Base-by-base conservation (phyloP, 2,113 vertebrate genomes). In the Ochotona princeps region DNA sequence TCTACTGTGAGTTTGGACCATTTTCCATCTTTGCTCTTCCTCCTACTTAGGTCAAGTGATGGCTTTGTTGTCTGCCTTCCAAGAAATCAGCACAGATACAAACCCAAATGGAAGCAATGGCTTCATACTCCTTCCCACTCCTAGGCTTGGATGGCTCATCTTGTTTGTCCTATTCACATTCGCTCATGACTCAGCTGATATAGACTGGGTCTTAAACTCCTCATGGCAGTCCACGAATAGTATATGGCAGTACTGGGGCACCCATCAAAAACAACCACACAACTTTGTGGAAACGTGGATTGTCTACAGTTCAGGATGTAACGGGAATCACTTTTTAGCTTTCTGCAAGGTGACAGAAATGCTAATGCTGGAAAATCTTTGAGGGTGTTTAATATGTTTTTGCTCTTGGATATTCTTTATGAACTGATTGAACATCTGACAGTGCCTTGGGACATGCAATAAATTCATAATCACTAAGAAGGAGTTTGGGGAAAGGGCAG, bases 11-110 rank as follows among this genome's bases (percentile, higher is more conserved):
- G 38, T 89, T 84, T 84, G 54, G 80, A 32, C 75, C 8, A 70
- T 72, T 87, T 72, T 60, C 70, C 69, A 67, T 73, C 79, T 83
- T 90, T 86, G 74, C 20, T 26, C 83, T 4, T 5, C 30, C 28
- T 92, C 14, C 38, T 51, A 54, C 81, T 91, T 69, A 78, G 74
- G 83, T 82, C 54, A 74, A 67, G n/a, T 47, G 61, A 81, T 83
- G 61, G 30, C 60, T 94, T 84, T 95, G 66, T 95, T 95, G 63
- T 90, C 66, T 81, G 28, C 67, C 8, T 2, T 89, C n/a, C n/a
- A 95, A 72, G 78, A 91, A 89, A 80, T 30, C 32, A 63, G 38
- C 38, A 35, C 28, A 76, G 72, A 95, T 89, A 79, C 35, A 79
- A 96, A 66, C 12, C 20, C 69, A 67, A 89, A 65, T 76, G 21